These are phyloP conservation scores for Actias luna DNA, from an alignment of 2,888 invertebrate genomes.

Conservation along the genomic window DNA sequence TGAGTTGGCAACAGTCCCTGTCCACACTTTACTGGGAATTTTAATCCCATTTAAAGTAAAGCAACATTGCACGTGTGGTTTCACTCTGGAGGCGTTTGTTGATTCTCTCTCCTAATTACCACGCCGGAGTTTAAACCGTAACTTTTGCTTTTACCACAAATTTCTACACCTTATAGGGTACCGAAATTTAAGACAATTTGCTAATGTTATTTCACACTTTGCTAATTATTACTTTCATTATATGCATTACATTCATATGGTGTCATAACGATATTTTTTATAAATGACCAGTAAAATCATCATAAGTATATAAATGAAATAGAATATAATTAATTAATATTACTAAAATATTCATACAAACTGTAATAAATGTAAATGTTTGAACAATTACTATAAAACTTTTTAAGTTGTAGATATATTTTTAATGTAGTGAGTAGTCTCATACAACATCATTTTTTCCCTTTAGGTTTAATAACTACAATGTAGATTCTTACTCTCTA, in stretches of 20 bases:
- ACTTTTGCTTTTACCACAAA: conserved; percentile 28
- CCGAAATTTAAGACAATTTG: conserved; percentile 8
- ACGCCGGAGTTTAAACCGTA: conserved; percentile 23
- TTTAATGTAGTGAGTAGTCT: too few species aligned
- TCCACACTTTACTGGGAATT: conserved; percentile 29
- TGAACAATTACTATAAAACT: background rate
- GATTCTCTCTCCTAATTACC: conserved; percentile 36
- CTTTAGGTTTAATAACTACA: too few species aligned
- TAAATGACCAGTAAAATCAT: too few species aligned
- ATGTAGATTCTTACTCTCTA: too few species aligned
- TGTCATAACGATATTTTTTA: too few species aligned
- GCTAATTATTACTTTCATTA: conserved; percentile 1
- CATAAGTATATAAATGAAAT: too few species aligned
- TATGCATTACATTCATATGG: background rate
- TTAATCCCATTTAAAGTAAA: conserved; percentile 31
- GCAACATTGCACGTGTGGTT: conserved; percentile 24
- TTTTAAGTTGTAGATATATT: too few species aligned
- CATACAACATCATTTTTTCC: too few species aligned
- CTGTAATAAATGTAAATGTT: background rate
- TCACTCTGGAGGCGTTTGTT: conserved; percentile 33
- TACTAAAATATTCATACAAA: background rate
- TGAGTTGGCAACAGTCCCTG: conserved; percentile 19
- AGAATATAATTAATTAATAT: background rate
- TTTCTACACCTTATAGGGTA: conserved; percentile 23
- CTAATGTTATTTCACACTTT: conserved; percentile 6